These are phyloP conservation scores for Lanistes nyassanus DNA, from an alignment of 1,140 invertebrate species.

Conservation along the genomic window DNA sequence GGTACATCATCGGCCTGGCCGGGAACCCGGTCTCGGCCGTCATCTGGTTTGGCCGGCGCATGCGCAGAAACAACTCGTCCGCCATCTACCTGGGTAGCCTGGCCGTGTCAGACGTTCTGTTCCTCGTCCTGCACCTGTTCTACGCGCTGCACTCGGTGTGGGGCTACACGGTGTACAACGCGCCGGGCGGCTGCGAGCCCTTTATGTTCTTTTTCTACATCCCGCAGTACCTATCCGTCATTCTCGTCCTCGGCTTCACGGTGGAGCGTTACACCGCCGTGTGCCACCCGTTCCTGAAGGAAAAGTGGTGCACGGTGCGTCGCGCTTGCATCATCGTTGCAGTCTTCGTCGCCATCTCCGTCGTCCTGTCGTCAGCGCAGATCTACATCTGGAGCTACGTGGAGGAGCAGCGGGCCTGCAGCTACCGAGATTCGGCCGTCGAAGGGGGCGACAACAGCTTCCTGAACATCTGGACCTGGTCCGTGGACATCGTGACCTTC, in stretches of 20 bases:
- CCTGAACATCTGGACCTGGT: constrained; percentile 49
- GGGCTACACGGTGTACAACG: constrained; percentile 47
- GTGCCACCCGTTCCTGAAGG: constrained; percentile 84
- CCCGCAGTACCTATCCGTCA: constrained; percentile 60
- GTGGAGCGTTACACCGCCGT: constrained; percentile 95
- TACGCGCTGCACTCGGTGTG: constrained; percentile 51
- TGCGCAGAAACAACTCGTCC: constrained; percentile 61
- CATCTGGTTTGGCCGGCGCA: constrained; percentile 59
- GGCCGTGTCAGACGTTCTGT: constrained; percentile 58
- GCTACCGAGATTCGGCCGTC: constrained; percentile 34
- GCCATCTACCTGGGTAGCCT: constrained; percentile 62
- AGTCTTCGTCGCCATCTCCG: constrained; percentile 38
- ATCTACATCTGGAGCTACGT: constrained; percentile 55
- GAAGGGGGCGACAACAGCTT: constrained; percentile 40
- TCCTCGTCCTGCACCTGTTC: constrained; percentile 57
- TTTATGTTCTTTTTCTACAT: constrained; percentile 52
- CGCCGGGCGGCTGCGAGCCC: constrained; percentile 45
- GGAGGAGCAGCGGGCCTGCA: constrained; percentile 36
- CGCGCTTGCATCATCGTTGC: constrained; percentile 45
- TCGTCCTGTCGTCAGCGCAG: constrained; percentile 45
- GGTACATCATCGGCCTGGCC: constrained; percentile 60
- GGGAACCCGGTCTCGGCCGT: constrained; percentile 59
- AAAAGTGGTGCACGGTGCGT: constrained; percentile 53
- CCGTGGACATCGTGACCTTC: constrained; percentile 51
- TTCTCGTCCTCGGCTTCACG: constrained; percentile 79